phyloP scores from a whole-genome alignment of 2,113 vertebrate species.

The Oreochromis niloticus region DNA sequence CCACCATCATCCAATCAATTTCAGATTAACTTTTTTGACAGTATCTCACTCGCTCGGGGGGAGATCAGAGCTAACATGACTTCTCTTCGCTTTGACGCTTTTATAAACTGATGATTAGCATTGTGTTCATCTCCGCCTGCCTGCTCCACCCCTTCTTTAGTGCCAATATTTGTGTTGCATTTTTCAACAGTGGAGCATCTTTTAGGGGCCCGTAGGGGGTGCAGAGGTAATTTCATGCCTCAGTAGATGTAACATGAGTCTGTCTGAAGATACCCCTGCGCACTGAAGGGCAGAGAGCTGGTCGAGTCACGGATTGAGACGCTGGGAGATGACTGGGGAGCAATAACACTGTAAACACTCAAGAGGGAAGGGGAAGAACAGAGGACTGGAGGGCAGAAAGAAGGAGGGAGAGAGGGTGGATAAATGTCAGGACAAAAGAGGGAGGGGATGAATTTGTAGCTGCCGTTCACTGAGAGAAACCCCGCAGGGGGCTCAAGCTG shows the following conservation, averaged over 20 bases:
- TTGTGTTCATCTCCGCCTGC: not conserved
- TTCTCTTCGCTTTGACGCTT: not conserved
- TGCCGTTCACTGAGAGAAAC: not conserved
- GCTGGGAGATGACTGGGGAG: not conserved
- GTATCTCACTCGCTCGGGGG: not conserved
- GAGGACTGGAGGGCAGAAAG: not conserved
- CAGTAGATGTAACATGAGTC: constrained; percentile 30
- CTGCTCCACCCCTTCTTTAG: not conserved
- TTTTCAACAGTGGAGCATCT: not conserved
- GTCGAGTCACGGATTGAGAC: not conserved
- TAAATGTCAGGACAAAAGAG: not conserved
- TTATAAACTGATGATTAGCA: not conserved
- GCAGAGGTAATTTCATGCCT: constrained; percentile 61
- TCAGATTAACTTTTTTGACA: not conserved
- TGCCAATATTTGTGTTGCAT: not conserved
- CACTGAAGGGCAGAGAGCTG: not conserved
- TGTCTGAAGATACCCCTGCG: not conserved
- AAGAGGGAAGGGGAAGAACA: not conserved
- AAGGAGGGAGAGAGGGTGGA: not conserved
- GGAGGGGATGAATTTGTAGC: not conserved
- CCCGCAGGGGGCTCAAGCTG: not conserved
- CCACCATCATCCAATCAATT: not conserved
- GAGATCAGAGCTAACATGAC: not conserved
- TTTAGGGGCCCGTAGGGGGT: not conserved
- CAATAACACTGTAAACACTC: constrained; percentile 7